These are phyloP conservation scores for Drosophila bocqueti DNA, from an alignment of 1,140 invertebrate species.

Conservation along the genomic window DNA sequence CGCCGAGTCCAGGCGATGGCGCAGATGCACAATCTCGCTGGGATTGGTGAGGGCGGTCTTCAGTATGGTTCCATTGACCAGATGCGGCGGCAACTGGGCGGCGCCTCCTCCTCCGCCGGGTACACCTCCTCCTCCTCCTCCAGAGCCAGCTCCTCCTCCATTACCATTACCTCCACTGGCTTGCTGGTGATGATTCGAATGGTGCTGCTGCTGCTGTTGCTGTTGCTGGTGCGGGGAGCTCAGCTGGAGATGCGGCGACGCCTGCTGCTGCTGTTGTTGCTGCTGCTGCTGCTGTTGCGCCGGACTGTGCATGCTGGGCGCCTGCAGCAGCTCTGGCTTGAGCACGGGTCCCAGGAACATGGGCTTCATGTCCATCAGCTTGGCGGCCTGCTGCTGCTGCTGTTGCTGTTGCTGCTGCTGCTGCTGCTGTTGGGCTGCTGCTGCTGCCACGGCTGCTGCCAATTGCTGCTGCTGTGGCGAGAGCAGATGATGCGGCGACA, in stretches of 20 bases:
- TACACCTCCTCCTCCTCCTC: constrained; percentile 11
- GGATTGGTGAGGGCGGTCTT: constrained; percentile 97
- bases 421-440: constrained; percentile 52
- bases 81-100: constrained; percentile 88
- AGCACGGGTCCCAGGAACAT: constrained; percentile 77
- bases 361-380: constrained; percentile 76
- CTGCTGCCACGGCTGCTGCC: constrained; percentile 49
- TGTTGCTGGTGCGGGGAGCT: constrained; percentile 66
- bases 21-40: constrained; percentile 95
- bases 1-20: constrained; percentile 93
- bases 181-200: constrained; percentile 85
- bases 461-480: constrained; percentile 84
- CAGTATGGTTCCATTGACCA: constrained; percentile 95
- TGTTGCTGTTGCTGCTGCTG: constrained; percentile 64
- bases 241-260: constrained; percentile 64
- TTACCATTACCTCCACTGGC: constrained; percentile 2
- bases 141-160: not conserved
- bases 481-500: constrained; percentile 81
- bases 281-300: constrained; percentile 49
- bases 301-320: constrained; percentile 71
- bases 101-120: constrained; percentile 6
- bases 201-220: constrained; percentile 77
- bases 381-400: constrained; percentile 79
- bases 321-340: constrained; percentile 73
- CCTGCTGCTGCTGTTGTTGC: constrained; percentile 68